A percentile compares a stretch with the other conserved stretches of the same genome.
phyloP scores from a whole-genome alignment of 1,140 invertebrate genomes.

The Antheraea mylitta region DNA sequence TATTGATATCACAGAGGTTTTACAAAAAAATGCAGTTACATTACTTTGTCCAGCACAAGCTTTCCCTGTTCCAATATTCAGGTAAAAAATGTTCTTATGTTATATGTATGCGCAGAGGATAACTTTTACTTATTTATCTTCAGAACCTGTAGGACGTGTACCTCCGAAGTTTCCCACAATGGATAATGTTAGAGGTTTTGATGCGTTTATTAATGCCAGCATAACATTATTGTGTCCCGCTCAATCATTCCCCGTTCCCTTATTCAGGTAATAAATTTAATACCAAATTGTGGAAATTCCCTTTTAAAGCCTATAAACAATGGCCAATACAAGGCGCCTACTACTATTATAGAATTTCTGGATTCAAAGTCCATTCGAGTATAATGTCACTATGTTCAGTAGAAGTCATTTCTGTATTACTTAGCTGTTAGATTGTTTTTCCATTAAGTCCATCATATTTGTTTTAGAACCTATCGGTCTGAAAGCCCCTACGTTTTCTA shows the following conservation, averaged over 20 bases:
- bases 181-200: conserved; percentile 82
- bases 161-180: conserved; percentile 83
- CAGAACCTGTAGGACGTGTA: conserved; percentile 80
- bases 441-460: conserved; percentile 28
- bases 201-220: conserved; percentile 62
- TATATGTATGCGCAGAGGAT: conserved; percentile 23
- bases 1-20: conserved; percentile 64
- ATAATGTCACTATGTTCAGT: conserved; percentile 82
- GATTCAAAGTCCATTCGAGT: conserved; percentile 47
- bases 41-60: conserved; percentile 87
- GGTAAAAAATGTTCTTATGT: conserved; percentile 67
- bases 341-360: conserved; percentile 77
- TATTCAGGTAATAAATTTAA: conserved; percentile 79
- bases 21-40: conserved; percentile 69
- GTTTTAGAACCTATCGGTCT: conserved; percentile 83
- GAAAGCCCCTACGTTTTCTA: conserved; percentile 82
- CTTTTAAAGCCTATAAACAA: conserved; percentile 25
- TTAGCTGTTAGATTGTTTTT: conserved; percentile 82
- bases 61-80: conserved; percentile 84
- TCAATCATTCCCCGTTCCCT: conserved; percentile 83
- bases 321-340: conserved; percentile 82
- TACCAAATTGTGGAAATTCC: conserved; percentile 37
- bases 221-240: conserved; percentile 82
- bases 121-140: conserved; percentile 37
- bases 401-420: conserved; percentile 82